These are phyloP conservation scores for Poeciliopsis gracilis DNA, from an alignment of 2,797 vertebrate species.

Conservation along the genomic window DNA sequence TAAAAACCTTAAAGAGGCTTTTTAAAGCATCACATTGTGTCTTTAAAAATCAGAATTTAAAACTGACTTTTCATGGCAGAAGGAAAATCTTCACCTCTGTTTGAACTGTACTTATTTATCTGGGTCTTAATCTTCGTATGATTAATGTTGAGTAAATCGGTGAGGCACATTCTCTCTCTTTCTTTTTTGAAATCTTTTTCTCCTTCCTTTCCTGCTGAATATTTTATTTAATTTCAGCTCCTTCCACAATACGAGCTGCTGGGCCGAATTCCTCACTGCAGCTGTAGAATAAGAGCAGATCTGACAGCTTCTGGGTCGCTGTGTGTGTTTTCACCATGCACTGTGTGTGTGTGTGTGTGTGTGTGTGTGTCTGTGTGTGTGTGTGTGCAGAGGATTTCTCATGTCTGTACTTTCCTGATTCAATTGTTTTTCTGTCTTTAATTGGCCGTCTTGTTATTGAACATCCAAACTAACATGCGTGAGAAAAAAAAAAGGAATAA, in stretches of 20 bases:
- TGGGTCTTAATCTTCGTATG: background rate
- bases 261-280: slow-evolving; percentile 34
- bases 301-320: slow-evolving; percentile 39
- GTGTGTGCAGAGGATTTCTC: background rate
- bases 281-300: slow-evolving; percentile 17
- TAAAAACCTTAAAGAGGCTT: background rate
- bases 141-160: background rate
- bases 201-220: background rate
- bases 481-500: too few species aligned
- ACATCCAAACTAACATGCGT: background rate
- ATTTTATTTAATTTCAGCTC: slow-evolving; percentile 12
- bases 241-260: slow-evolving; percentile 21
- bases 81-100: background rate
- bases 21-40: background rate
- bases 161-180: background rate
- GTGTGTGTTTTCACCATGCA: background rate
- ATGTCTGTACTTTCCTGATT: slow-evolving; percentile 25
- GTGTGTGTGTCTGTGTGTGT: too few species aligned
- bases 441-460: slow-evolving; percentile 50
- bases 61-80: background rate
- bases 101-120: background rate
- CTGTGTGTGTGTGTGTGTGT: background rate
- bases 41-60: background rate
- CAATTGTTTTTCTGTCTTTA: slow-evolving; percentile 37
- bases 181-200: background rate